phyloP scores from a whole-genome alignment of 2,888 invertebrate species.

The Nemotelus pantherinus region DNA sequence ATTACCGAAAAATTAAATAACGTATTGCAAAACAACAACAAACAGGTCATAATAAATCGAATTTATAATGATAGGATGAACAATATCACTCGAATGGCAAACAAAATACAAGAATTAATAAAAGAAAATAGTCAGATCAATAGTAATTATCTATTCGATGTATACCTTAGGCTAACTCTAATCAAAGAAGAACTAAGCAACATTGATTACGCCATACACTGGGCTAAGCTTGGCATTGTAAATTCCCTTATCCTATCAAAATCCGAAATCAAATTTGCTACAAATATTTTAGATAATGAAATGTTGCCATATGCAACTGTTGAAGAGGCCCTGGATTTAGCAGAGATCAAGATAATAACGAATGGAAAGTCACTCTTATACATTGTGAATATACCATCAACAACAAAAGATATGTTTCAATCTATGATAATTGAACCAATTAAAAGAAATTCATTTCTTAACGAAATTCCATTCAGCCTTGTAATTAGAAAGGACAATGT shows the following conservation, averaged over 20 bases:
- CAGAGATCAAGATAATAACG: slow-evolving; percentile 50
- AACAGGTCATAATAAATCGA: slow-evolving; percentile 8
- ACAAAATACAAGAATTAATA: slow-evolving; percentile 7
- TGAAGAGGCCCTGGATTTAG: slow-evolving; percentile 52
- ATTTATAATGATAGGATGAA: slow-evolving; percentile 13
- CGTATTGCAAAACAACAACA: slow-evolving; percentile 16
- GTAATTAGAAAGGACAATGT: slow-evolving; percentile 34
- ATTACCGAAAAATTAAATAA: slow-evolving; percentile 16
- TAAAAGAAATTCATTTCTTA: background rate
- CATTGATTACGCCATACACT: slow-evolving; percentile 49
- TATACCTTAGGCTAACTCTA: slow-evolving; percentile 47
- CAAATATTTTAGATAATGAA: slow-evolving; percentile 47
- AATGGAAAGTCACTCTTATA: slow-evolving; percentile 49
- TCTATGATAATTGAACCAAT: background rate
- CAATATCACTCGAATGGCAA: slow-evolving; percentile 11
- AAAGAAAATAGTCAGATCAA: slow-evolving; percentile 12
- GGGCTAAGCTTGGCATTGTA: slow-evolving; percentile 50
- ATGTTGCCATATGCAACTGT: slow-evolving; percentile 49
- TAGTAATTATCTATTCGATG: background rate
- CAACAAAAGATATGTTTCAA: slow-evolving; percentile 36
- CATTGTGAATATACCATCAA: slow-evolving; percentile 50
- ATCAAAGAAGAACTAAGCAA: slow-evolving; percentile 28
- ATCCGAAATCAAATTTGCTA: slow-evolving; percentile 47
- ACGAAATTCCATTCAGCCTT: background rate
- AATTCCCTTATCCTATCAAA: slow-evolving; percentile 50